Base-by-base conservation (phyloP, 2,113 vertebrate species). In the Zosterops borbonicus region DNA sequence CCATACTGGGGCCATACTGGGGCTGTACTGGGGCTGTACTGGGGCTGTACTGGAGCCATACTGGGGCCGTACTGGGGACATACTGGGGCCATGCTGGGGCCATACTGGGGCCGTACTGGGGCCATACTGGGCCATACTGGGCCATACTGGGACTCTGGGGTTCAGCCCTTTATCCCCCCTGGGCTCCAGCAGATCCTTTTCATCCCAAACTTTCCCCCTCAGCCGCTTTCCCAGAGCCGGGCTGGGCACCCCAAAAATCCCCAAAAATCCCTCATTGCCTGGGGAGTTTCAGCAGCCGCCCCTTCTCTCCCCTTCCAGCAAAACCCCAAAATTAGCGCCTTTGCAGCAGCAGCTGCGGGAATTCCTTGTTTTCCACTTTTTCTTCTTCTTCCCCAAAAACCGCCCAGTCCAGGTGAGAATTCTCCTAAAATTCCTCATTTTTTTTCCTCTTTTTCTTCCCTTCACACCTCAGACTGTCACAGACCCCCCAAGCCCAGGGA, bases 261-360 rank as follows among this genome's bases (percentile, higher is more conserved):
- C 39, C 39, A 39, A 39, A 39, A 12, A 39, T 39, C 39, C 39
- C 39, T 39, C 39, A 39, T 39, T 5, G 39, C 39, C 5, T 5
- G 39, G 12, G 39, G 39, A 5, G 12, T 12, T 39, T 39, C 39
- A 39, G 11, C 39, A 39, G 39, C 8, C 33, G 1, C 53, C 74
- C 37, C 41, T 39, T 12, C 12, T 5, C 39, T 39, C 39, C 39
- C 39, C 39, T 11, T 39, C 50, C 33, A 8, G 0, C 6, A 13
- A 28, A 67, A 8, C 82, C 52, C 3, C 3, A 59, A 31, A 46
- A 39, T 3, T 85, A 29, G 82, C 85, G 5, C 75, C 11, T 83
- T 88, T 27, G 78, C 91, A 76, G 94, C 90, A 90, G 92, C 85
- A 39, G 39, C 39, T 14, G 86, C 89, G 47, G 78, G 24, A 83